phyloP scores from a whole-genome alignment of 2,888 invertebrate species.

The Ormyrus nitidulus region DNA sequence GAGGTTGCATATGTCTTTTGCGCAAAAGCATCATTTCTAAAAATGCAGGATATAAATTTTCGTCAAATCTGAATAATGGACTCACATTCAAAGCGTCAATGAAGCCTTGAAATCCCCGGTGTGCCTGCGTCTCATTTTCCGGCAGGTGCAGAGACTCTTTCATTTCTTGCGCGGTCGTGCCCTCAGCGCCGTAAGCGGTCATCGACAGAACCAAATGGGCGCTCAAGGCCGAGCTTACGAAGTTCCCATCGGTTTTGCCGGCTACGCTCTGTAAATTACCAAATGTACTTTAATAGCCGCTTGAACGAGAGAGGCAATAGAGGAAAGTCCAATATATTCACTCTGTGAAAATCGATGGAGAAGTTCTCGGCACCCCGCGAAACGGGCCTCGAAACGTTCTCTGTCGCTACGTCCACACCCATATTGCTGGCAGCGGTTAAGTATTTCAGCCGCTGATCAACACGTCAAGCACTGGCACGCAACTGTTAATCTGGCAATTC shows the following conservation, averaged over 20 bases:
- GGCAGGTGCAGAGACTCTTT: slow-evolving; percentile 60
- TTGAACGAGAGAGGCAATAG: too few species aligned
- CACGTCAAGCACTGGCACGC: too few species aligned
- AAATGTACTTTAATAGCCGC: too few species aligned
- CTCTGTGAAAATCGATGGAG: slow-evolving; percentile 28
- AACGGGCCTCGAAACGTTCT: neutral
- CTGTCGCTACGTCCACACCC: neutral
- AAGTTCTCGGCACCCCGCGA: slow-evolving; percentile 17
- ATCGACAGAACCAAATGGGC: slow-evolving; percentile 68
- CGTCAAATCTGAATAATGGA: neutral
- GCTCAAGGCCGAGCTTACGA: slow-evolving; percentile 70
- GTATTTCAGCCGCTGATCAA: too few species aligned
- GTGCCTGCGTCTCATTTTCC: slow-evolving; percentile 50
- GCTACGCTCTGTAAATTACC: slow-evolving; percentile 59
- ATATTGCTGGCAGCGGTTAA: too few species aligned
- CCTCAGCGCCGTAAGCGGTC: slow-evolving; percentile 65
- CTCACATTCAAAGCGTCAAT: slow-evolving; percentile 63
- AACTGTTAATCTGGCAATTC: too few species aligned
- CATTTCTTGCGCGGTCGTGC: slow-evolving; percentile 63
- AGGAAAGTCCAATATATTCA: neutral
- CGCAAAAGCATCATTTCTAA: too few species aligned
- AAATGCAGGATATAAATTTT: too few species aligned
- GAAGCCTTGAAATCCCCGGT: slow-evolving; percentile 61
- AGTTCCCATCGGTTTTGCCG: slow-evolving; percentile 58
- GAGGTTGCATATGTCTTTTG: too few species aligned